Percentiles rank a stretch among this genome's conserved stretches.
These are phyloP conservation scores for Columba janthina DNA, from an alignment of 2,113 vertebrate genomes.

Conservation along the genomic window DNA sequence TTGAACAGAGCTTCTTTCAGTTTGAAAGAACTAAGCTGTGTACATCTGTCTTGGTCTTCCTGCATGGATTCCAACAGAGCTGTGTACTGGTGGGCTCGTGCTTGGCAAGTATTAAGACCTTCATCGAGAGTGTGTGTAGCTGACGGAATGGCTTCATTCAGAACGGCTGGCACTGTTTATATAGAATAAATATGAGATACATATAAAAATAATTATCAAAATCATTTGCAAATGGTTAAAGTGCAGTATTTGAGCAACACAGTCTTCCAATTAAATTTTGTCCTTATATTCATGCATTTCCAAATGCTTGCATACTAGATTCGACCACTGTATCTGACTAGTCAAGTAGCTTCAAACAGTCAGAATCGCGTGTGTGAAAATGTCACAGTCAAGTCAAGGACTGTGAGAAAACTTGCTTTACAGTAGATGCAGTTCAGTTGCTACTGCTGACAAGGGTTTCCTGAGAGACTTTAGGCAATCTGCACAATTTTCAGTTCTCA, in stretches of 20 bases:
- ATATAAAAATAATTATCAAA: neutral
- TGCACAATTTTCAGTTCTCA: neutral
- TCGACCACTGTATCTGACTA: neutral
- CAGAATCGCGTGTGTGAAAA: neutral
- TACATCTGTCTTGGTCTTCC: neutral
- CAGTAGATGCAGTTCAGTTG: neutral
- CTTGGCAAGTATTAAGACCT: conserved; percentile 69
- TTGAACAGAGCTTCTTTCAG: conserved; percentile 88
- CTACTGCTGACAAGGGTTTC: neutral
- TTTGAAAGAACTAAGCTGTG: conserved; percentile 21
- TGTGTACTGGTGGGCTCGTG: conserved; percentile 78
- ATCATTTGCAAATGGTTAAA: neutral
- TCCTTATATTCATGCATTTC: neutral
- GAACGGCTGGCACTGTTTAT: conserved; percentile 80
- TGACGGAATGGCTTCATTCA: conserved; percentile 76
- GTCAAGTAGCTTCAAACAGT: neutral
- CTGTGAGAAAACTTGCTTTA: neutral
- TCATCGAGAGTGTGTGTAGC: conserved; percentile 66
- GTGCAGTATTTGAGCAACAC: neutral
- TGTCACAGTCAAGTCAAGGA: neutral
- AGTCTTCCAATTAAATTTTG: neutral
- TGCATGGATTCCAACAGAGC: conserved; percentile 80
- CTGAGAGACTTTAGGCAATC: neutral
- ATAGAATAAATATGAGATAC: neutral
- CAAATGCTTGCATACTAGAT: neutral